phyloP scores from a whole-genome alignment of 2,113 vertebrate species.

The Cisticola juncidis region DNA sequence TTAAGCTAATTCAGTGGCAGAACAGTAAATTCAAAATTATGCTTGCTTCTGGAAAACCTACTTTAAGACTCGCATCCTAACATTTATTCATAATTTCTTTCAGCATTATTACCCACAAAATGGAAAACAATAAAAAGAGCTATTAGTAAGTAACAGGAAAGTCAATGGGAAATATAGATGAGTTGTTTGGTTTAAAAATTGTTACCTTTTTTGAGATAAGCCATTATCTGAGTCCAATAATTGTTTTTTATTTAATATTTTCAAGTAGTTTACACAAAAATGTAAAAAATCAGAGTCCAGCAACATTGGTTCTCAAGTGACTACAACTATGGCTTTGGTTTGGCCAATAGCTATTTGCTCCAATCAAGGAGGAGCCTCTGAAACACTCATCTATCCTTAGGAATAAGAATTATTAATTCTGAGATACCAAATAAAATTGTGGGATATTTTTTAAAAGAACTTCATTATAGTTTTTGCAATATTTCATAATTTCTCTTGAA shows the following conservation, averaged over 20 bases:
- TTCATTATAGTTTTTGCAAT: background rate
- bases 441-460: background rate
- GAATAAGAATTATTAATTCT: background rate
- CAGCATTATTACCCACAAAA: background rate
- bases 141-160: background rate
- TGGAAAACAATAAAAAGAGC: background rate
- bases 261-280: background rate
- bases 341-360: background rate
- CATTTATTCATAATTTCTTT: background rate
- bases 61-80: background rate
- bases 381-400: background rate
- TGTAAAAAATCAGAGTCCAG: background rate
- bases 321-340: background rate
- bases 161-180: background rate
- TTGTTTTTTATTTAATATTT: background rate
- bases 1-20: background rate
- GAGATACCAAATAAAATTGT: background rate
- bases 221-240: background rate
- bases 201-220: background rate
- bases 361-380: background rate
- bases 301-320: background rate
- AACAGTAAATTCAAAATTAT: background rate
- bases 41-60: background rate
- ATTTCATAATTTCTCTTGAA: background rate
- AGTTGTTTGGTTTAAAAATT: background rate